Evolutionary conservation across 2,888 invertebrate genomes (phyloP), one percentile per base, ranked within the genome.

Genomic region (Tridacna gigas): DNA sequence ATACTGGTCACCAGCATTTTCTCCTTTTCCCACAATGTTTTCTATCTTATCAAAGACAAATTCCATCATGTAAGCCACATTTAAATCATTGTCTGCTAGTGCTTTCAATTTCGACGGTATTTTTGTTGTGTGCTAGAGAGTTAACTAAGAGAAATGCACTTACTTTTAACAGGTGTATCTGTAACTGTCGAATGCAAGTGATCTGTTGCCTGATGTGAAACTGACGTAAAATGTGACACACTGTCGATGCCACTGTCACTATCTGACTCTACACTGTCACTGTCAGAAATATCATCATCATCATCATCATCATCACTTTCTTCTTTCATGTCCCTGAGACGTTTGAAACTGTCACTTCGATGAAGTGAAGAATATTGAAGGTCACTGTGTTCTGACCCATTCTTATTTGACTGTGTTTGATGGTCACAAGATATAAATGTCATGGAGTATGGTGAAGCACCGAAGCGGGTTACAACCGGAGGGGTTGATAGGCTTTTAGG

Each of bases 201-300:
- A 20, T 56, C 56, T 56, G 20, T 9, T 3, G 82, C 84, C 15
- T 77, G 79, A 80, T 74, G 47, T 15, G 88, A 84, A 37, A 69
- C 77, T 22, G 86, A 79, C 20, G 83, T 83, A 47, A 83, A 76
- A 63, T 78, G 79, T 18, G 83, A 79, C 37, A 66, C 65, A 12
- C 20, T 45, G 25, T 75, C 75, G 25, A 22, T 26, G 28, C 63
- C 74, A 63, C n/a, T 45, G 18, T 61, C 48, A 75, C 63, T 63
- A 5, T 75, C 18, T 61, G 45, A 22, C 12, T 26, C 63, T 25
- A 47, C 45, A 63, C 63, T 75, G 75, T 65, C 63, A 47, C 28
- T 47, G 26, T 75, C 63, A 4, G 63, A 71, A 22, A 60, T 73
- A 25, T 82, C 79, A 22, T 74, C 60, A 15, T 66, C 56, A 47